Evolutionary conservation across 2,113 vertebrate species (phyloP).

Genomic region (Callionymus lyra): DNA sequence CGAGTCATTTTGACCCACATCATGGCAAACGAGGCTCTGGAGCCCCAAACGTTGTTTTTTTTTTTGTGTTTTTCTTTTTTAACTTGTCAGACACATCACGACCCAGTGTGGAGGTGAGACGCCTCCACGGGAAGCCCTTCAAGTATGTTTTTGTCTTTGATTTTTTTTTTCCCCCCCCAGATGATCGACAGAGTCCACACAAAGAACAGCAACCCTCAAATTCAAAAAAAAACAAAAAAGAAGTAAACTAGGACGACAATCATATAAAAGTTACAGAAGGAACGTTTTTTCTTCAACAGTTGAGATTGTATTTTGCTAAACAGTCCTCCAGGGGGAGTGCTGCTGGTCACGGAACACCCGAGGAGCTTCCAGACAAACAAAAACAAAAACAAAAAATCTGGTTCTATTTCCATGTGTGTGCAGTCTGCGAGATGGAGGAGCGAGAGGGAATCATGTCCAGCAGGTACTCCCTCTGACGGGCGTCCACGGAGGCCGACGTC

Average conservation of each 20-base stretch:
- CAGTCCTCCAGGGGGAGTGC: slow-evolving; percentile 40
- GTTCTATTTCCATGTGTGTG: slow-evolving; percentile 88
- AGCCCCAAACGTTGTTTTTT: slow-evolving; percentile 15
- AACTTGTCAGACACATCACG: slow-evolving; percentile 18
- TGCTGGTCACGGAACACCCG: slow-evolving; percentile 36
- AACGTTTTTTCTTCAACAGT: slow-evolving; percentile 42
- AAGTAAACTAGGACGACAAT: slow-evolving; percentile 31
- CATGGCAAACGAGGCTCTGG: slow-evolving; percentile 21
- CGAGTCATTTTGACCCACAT: slow-evolving; percentile 27
- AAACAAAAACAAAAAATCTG: slow-evolving; percentile 2
- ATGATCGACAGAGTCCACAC: slow-evolving; percentile 36
- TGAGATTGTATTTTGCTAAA: slow-evolving; percentile 42
- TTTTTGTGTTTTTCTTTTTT: slow-evolving; percentile 9
- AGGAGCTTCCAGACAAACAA: too few species aligned
- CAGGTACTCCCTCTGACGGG: slow-evolving; percentile 93
- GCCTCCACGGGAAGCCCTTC: slow-evolving; percentile 34
- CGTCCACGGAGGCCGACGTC: slow-evolving; percentile 72
- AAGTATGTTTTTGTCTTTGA: slow-evolving; percentile 26
- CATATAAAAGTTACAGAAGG: slow-evolving; percentile 18
- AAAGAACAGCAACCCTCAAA: slow-evolving; percentile 32
- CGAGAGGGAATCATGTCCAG: slow-evolving; percentile 95
- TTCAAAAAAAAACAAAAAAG: slow-evolving; percentile 32
- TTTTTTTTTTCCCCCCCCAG: slow-evolving; percentile 21
- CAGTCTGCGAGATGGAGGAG: slow-evolving; percentile 86
- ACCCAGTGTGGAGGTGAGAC: slow-evolving; percentile 20